Evolutionary conservation across 2,888 invertebrate genomes (phyloP).

Genomic region (Rotaria sp.): DNA sequence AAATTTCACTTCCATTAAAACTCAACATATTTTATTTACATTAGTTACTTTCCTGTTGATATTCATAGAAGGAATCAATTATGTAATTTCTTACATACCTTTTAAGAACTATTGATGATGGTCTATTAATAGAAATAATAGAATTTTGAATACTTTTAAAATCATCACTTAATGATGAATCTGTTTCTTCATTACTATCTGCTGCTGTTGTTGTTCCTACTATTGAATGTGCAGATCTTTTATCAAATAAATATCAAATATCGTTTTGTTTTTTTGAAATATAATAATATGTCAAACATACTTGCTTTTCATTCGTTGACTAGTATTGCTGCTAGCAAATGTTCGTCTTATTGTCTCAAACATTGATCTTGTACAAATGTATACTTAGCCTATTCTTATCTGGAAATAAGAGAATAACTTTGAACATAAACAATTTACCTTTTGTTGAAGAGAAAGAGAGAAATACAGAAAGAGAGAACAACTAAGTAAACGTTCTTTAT

Average conservation of each 20-base stretch:
- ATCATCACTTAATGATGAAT: slow-evolving; percentile 26
- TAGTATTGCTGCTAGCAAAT: not conserved
- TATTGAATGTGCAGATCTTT: not conserved
- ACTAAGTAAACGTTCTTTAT: not conserved
- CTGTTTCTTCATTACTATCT: slow-evolving; percentile 13
- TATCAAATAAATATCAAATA: not conserved
- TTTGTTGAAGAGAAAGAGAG: not conserved
- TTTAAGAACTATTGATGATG: slow-evolving; percentile 12
- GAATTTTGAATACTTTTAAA: slow-evolving; percentile 25
- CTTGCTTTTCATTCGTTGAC: not conserved
- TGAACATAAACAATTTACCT: not conserved
- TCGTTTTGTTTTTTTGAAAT: not conserved
- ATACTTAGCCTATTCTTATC: not conserved
- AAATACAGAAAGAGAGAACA: not conserved
- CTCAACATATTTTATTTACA: not conserved
- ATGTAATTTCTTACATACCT: not conserved
- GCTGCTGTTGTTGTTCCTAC: not conserved
- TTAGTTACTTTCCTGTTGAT: too few species aligned
- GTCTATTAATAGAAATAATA: not conserved
- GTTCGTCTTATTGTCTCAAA: slow-evolving; percentile 13
- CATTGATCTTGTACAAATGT: not conserved
- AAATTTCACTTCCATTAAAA: not conserved
- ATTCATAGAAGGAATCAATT: not conserved
- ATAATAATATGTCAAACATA: not conserved
- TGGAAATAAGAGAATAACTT: not conserved